Base-by-base conservation (phyloP, 2,888 invertebrate species). In the Plusia festucae region DNA sequence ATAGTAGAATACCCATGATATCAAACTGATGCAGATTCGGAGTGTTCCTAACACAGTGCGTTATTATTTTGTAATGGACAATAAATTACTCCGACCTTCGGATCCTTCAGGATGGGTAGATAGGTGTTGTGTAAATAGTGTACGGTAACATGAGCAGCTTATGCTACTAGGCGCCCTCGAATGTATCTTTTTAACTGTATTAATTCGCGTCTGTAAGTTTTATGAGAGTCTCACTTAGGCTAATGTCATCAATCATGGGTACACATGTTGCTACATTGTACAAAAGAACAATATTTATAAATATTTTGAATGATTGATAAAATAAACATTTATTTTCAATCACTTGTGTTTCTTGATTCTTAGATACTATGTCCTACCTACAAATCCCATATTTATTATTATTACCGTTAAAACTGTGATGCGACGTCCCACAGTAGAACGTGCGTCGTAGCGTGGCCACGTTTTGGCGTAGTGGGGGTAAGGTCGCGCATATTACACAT, bases 241-340 rank as follows among this genome's bases (percentile, higher is more conserved):
- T 85, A 85, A 78, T 82, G 78, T 85, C 87, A 82, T 79, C 84
- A 84, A 88, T 89, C 88, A 89, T 85, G 88, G 90, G 90, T 91
- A 90, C 88, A 90, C 91, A 90, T 90, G 87, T 88, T 80, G 86
- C 87, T 91, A 90, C 91, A 91, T 91, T 94, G 95, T 95, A 95
- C 94, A 95, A 94, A 78, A 93, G 91, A 91, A 91, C 89, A 91
- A 93, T 94, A 94, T 94, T 93, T 94, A 93, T 94, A 87, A 91
- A 91, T 91, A 93, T 92, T 91, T 90, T 92, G 92, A 93, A 91
- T 90, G 92, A 94, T 94, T 94, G 93, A 94, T 93, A 92, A 86
- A 94, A 93, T 94, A 95, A 94, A 94, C 88, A 91, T 90, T 91
- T 94, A 94, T 94, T 94, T 93, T 94, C 90, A 93, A 91, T 90